phyloP scores from a whole-genome alignment of 2,888 invertebrate genomes.

The Ormyrus nitidulus region DNA sequence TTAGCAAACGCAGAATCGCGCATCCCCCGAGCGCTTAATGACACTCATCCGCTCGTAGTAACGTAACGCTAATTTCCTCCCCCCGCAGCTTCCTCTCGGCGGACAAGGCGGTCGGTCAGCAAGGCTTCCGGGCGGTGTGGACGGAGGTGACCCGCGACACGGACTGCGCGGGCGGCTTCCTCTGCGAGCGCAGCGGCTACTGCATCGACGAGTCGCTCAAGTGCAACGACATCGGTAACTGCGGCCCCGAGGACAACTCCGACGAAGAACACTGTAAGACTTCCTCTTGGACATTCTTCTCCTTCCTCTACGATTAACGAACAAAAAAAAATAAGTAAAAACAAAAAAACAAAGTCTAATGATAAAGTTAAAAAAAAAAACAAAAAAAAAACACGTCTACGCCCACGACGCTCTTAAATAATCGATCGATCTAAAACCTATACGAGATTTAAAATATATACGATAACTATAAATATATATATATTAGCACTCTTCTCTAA shows the following conservation, averaged over 20 bases:
- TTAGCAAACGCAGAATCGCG: too few species aligned
- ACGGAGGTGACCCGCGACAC: conserved; percentile 87
- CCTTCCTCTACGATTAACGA: conserved; percentile 56
- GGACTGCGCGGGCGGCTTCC: conserved; percentile 81
- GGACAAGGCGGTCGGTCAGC: conserved; percentile 94
- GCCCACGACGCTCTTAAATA: too few species aligned
- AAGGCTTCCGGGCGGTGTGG: conserved; percentile 96
- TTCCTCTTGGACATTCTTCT: conserved; percentile 56
- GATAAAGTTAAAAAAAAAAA: conserved; percentile 19
- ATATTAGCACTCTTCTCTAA: conserved; percentile 37
- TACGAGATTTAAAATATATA: neutral
- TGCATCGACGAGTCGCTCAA: conserved; percentile 87
- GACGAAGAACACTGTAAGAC: conserved; percentile 90
- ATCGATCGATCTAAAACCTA: neutral
- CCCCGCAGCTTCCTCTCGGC: conserved; percentile 91
- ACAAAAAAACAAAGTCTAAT: neutral
- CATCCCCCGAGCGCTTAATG: neutral
- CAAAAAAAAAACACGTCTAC: neutral
- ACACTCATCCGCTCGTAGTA: neutral
- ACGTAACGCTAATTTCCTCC: neutral
- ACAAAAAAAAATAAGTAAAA: conserved; percentile 16
- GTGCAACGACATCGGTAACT: conserved; percentile 89
- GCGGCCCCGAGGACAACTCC: conserved; percentile 86
- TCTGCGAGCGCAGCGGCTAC: conserved; percentile 83
- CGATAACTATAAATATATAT: conserved; percentile 32